These are phyloP conservation scores for Cossypha caffra DNA, from an alignment of 2,797 vertebrate genomes.

Conservation along the genomic window DNA sequence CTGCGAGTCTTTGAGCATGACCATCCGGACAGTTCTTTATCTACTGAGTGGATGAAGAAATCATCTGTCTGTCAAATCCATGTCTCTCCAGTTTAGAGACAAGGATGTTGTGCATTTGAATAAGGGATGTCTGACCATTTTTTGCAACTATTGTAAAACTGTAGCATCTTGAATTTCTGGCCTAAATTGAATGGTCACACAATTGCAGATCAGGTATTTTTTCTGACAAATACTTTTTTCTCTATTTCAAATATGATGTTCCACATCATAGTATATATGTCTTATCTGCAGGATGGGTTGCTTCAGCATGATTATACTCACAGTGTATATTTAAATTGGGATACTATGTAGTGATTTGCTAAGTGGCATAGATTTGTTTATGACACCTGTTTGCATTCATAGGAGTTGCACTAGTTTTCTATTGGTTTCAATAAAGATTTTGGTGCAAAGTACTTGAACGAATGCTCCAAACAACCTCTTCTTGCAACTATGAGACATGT, in stretches of 20 bases:
- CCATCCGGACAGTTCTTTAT: background rate
- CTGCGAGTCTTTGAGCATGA: background rate
- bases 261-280: background rate
- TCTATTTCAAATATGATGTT: background rate
- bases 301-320: background rate
- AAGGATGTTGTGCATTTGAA: background rate
- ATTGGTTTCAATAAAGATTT: background rate
- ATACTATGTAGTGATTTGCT: background rate
- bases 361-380: background rate
- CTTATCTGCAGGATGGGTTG: background rate
- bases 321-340: background rate
- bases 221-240: background rate
- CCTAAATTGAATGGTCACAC: background rate
- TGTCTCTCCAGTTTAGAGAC: too few relatives aligned
- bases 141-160: background rate
- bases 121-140: background rate
- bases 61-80: background rate
- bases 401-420: background rate
- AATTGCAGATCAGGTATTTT: background rate
- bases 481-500: background rate
- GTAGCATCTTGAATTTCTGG: rapidly evolving
- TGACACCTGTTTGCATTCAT: background rate
- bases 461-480: background rate
- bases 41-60: too few relatives aligned
- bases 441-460: background rate